Base-by-base conservation (phyloP, 2,888 invertebrate species). In the Oasisia sp. region DNA sequence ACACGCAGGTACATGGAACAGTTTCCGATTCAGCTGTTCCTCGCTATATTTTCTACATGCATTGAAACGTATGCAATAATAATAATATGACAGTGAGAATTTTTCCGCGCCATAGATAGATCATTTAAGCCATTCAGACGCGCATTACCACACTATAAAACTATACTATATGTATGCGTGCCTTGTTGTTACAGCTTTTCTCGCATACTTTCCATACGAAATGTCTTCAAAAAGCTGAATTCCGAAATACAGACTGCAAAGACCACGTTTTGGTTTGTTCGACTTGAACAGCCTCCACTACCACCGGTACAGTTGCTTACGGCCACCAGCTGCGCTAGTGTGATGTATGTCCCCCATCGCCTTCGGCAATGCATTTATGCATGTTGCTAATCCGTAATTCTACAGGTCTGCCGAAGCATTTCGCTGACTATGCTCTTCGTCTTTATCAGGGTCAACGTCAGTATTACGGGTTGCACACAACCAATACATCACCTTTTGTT, bases 351-450 rank as follows among this genome's bases (percentile, higher is more conserved):
- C 19, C 74, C 14, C 27, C 74, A 19, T 27, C 74, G 27, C n/a
- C 74, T 27, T 27, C 74, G n/a, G 74, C 74, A 74, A 74, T 74
- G 74, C 74, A 74, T 74, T 74, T 74, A 74, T 74, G 74, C 74
- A 74, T 74, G 74, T 74, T 19, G 74, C n/a, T 74, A 27, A 74
- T 27, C 74, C 74, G 27, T n/a, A 74, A 19, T 27, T 74, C 74
- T 74, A 74, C n/a, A 27, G 5, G 27, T 74, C n/a, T 74, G 74
- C 14, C 74, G 14, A 74, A 27, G 19, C 74, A 74, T 74, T 74
- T 74, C 9, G n/a, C 5, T 19, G 14, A 74, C 74, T 74, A 19
- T 7, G 74, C 74, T 74, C 7, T n/a, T 74, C 74, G 74, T 27
- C 27, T 19, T 74, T n/a, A 74, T 74, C n/a, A 14, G 14, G 8